Conservation (phyloP, 2,797 vertebrate species). For the Bucorvus abyssinicus region DNA sequence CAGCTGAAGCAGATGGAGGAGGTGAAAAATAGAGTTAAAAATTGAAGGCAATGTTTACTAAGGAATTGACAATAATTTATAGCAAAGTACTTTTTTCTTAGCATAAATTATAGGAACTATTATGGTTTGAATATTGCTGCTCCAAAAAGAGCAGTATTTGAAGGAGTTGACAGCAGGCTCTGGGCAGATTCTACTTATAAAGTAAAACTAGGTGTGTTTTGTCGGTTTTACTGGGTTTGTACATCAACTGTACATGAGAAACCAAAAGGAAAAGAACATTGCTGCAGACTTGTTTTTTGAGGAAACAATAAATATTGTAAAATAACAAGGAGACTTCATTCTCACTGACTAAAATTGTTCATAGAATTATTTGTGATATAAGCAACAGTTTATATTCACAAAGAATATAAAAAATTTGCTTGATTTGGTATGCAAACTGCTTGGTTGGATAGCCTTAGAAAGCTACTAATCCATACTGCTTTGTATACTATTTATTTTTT, state of each 20-base stretch:
- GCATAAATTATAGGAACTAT: not conserved
- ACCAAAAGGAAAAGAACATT: not conserved
- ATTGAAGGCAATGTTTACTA: not conserved
- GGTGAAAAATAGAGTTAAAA: not conserved
- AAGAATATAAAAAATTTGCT: not conserved
- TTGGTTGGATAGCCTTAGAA: not conserved
- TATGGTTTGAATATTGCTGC: not conserved
- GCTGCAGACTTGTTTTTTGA: not conserved
- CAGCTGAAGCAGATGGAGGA: not conserved
- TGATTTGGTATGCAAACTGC: not conserved
- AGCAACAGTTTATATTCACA: not conserved
- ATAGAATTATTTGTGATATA: not conserved
- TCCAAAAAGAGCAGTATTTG: not conserved
- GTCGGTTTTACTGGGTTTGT: not conserved
- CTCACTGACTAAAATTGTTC: not conserved
- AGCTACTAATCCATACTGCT: not conserved
- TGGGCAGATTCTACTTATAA: not conserved
- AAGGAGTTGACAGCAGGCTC: not conserved
- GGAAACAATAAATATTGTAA: not conserved
- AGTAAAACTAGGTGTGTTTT: not conserved
- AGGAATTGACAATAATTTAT: not conserved
- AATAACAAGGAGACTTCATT: not conserved
- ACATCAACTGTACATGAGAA: not conserved
- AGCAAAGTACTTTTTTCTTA: not conserved
- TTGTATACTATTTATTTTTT: not conserved